Evolutionary conservation across 2,113 vertebrate genomes (phyloP), one percentile per base, ranked within the genome.

Genomic region (Aphelocoma coerulescens): DNA sequence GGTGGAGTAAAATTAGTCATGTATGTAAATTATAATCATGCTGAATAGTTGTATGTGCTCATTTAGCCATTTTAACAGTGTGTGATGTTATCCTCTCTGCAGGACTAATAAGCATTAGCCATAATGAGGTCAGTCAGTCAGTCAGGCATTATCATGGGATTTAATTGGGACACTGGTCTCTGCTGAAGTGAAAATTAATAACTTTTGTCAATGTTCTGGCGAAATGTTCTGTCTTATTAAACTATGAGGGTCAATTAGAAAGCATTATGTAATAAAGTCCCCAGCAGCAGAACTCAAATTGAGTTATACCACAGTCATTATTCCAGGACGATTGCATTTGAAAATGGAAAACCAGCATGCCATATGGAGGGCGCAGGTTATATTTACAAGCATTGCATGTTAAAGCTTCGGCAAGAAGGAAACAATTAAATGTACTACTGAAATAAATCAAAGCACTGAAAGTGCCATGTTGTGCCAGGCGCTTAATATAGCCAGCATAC

Each of bases 111-210:
- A 99, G 98, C 98, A 98, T 98, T 99, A 99, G 98, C 98, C 97
- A 97, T 99, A 99, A 99, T 99, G 98, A 98, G 98, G 98, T 99
- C 99, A 99, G 98, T 98, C 97, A 98, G 98, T 98, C 98, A 98
- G 98, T 98, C 98, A 98, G 99, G 98, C 98, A 98, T 98, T 98
- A 98, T 98, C 98, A 97, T 98, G 99, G 99, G 99, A 99, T 99
- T 98, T 99, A 99, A 99, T 99, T 99, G 99, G 99, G 99, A 99
- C 99, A 99, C 98, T 99, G 98, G 98, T 98, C 98, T 99, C 98
- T 99, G 98, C 99, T 99, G 99, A 99, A 99, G 99, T 99, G 99
- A 99, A 99, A 99, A 99, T 99, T 99, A 99, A 99, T 99, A 99
- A 99, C 99, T 99, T 99, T 99, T 99, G 98, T 99, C 98, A 98